Evolutionary conservation across 2,888 invertebrate species (phyloP).

Genomic region (Microchrysa polita): DNA sequence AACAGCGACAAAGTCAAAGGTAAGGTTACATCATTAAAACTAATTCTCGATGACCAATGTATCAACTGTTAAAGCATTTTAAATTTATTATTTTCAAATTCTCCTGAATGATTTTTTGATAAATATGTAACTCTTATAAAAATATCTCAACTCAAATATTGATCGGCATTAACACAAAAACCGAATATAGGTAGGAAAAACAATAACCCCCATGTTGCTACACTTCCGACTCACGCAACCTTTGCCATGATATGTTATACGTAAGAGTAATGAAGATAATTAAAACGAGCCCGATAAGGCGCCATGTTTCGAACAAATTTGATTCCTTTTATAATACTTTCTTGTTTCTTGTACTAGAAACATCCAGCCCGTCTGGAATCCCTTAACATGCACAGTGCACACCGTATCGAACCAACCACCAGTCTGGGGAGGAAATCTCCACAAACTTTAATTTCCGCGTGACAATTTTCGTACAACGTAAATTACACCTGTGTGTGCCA

Average conservation of each 20-base stretch:
- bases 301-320: slow-evolving; percentile 47
- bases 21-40: no score
- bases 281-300: slow-evolving; percentile 48
- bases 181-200: no score
- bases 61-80: no score
- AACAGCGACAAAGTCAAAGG: no score
- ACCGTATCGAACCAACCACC: not conserved
- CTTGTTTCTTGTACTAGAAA: slow-evolving; percentile 3
- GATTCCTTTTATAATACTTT: slow-evolving; percentile 41
- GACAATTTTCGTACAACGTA: slow-evolving; percentile 46
- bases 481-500: slow-evolving; percentile 40
- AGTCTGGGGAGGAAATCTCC: slow-evolving; percentile 23
- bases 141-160: no score
- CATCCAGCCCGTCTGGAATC: not conserved
- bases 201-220: not conserved
- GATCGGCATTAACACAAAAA: no score
- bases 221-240: slow-evolving; percentile 45
- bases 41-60: no score
- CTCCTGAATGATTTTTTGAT: no score
- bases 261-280: slow-evolving; percentile 50
- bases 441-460: slow-evolving; percentile 48
- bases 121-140: no score
- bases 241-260: slow-evolving; percentile 45
- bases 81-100: no score
- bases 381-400: no score